Base-by-base conservation (phyloP, 1,140 invertebrate genomes). In the Asbolus verrucosus region DNA sequence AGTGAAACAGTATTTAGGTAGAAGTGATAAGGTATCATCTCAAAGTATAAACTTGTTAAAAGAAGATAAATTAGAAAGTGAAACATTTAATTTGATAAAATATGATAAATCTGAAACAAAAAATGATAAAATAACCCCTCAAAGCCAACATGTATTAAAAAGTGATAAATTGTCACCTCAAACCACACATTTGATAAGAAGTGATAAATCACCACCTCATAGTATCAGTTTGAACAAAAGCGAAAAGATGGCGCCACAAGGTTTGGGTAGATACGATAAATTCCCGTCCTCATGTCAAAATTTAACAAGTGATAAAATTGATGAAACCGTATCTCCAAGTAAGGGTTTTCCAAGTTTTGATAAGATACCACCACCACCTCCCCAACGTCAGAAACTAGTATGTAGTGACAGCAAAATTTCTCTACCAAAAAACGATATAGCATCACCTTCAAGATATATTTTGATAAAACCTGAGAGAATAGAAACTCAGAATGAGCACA, bases 341-440 rank as follows among this genome's bases (percentile, higher is more conserved):
- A 54, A 54, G 18, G 46, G 46, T 27, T 54, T 54, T 30, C 46
- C 46, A 13, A 54, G 46, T 30, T 54, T 54, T 13, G 46, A 54
- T 27, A 54, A 54, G 27, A 54, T 54, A 6, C 46, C 46, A 14
- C 19, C 41, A 1, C 41, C 46, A 0, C 19, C 11, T 6, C 1
- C 8, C 5, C 33, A 11, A 11, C 5, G 33, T 8, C 24, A 27
- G n/a, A 18, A 46, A 19, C 0, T 14, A 46, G 8, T n/a, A 46
- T n/a, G n/a, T n/a, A n/a, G n/a, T n/a, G n/a, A n/a, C n/a, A n/a
- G n/a, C n/a, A n/a, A n/a, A n/a, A n/a, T n/a, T n/a, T n/a, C n/a
- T n/a, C n/a, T n/a, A n/a, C n/a, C n/a, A n/a, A n/a, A n/a, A n/a
- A n/a, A n/a, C n/a, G n/a, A n/a, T n/a, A n/a, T n/a, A n/a, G n/a